phyloP scores from a whole-genome alignment of 2,113 vertebrate species.

The Amia ocellicauda region DNA sequence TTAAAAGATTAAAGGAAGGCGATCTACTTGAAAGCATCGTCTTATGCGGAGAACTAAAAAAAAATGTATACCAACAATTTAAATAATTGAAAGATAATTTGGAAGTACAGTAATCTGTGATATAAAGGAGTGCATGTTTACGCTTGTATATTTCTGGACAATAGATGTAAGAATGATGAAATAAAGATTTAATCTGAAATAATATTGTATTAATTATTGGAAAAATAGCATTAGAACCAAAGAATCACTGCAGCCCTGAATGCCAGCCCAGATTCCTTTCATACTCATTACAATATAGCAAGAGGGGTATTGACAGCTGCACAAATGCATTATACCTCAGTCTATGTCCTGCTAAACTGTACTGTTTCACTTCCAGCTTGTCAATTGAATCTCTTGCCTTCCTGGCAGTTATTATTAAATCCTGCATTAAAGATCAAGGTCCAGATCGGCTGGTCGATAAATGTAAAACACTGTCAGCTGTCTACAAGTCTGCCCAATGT shows the following conservation, averaged over 20 bases:
- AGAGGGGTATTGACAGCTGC: slow-evolving; percentile 47
- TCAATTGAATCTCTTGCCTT: slow-evolving; percentile 42
- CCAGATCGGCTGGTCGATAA: slow-evolving; percentile 9
- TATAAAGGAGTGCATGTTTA: too few relatives aligned
- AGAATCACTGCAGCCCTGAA: slow-evolving; percentile 25
- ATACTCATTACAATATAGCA: slow-evolving; percentile 44
- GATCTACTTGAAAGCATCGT: too few relatives aligned
- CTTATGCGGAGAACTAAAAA: too few relatives aligned
- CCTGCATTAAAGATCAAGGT: slow-evolving; percentile 28
- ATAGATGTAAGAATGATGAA: too few relatives aligned
- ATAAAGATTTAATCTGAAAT: too few relatives aligned
- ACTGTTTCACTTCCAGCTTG: slow-evolving; percentile 44
- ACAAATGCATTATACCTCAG: slow-evolving; percentile 55
- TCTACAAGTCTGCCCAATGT: background rate
- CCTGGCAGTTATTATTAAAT: slow-evolving; percentile 45
- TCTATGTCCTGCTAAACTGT: slow-evolving; percentile 41
- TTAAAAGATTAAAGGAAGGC: background rate
- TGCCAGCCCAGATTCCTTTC: slow-evolving; percentile 41
- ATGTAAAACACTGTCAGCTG: slow-evolving; percentile 2
- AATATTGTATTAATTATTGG: too few relatives aligned
- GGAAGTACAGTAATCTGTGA: too few relatives aligned
- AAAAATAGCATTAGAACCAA: too few relatives aligned
- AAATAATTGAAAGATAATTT: too few relatives aligned
- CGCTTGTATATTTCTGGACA: too few relatives aligned
- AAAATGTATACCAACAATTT: too few relatives aligned